These are phyloP conservation scores for Caenorhabditis angaria DNA, from an alignment of 2,888 invertebrate genomes.

Conservation along the genomic window DNA sequence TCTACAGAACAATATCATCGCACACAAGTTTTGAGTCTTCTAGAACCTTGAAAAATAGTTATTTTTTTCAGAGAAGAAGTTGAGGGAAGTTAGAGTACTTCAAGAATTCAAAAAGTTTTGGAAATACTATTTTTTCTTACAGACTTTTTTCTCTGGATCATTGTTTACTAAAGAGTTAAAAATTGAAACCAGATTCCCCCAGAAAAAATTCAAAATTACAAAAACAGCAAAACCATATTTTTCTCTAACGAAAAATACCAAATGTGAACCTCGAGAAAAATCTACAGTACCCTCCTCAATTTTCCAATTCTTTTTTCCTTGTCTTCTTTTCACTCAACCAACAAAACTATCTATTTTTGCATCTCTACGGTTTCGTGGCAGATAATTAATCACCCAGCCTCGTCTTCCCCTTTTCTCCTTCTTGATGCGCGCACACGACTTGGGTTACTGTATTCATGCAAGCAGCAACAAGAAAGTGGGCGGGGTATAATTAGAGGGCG, in stretches of 20 bases:
- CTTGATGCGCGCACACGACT: background rate
- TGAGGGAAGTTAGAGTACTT: no score
- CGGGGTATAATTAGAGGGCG: constrained; percentile 28
- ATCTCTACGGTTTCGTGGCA: constrained; percentile 34
- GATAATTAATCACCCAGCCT: constrained; percentile 31
- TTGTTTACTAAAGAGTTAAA: no score
- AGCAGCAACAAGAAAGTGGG: no score
- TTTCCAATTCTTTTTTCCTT: background rate
- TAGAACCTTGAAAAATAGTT: no score
- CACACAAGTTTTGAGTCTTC: no score
- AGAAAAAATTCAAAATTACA: background rate
- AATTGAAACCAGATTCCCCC: background rate
- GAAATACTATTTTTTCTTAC: no score
- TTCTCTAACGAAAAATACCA: background rate
- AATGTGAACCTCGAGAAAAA: background rate
- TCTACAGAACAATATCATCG: no score
- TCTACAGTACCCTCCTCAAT: constrained; percentile 1
- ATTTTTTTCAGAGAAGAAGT: no score
- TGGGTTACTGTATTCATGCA: constrained; percentile 39
- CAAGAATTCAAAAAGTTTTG: no score
- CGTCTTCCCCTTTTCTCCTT: constrained; percentile 3
- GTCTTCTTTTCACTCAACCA: background rate
- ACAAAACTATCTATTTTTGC: constrained; percentile 3
- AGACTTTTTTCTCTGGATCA: no score
- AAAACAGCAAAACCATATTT: background rate